phyloP scores from a whole-genome alignment of 1,140 invertebrate genomes.

The Cepaea nemoralis region DNA sequence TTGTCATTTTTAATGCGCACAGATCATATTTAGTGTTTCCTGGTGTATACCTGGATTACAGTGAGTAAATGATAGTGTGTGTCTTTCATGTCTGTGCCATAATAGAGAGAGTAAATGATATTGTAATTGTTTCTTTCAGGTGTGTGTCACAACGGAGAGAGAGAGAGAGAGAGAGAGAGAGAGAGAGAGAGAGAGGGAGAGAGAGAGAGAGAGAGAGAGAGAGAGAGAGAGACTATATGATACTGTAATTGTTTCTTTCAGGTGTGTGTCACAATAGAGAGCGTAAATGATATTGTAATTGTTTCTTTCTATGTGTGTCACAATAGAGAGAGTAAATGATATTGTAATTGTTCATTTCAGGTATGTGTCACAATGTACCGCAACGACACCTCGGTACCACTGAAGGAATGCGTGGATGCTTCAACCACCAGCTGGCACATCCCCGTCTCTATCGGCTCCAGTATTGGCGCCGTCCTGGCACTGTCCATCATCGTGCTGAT shows the following conservation, averaged over 20 bases:
- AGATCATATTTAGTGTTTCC: too few species aligned
- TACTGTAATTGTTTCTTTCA: slow-evolving; percentile 19
- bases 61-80: too few species aligned
- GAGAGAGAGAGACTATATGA: too few species aligned
- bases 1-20: too few species aligned
- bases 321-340: too few species aligned
- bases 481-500: slow-evolving; percentile 66
- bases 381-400: slow-evolving; percentile 51
- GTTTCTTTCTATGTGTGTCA: too few species aligned
- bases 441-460: slow-evolving; percentile 69
- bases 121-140: slow-evolving; percentile 28
- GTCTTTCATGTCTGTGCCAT: too few species aligned
- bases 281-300: too few species aligned
- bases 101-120: too few species aligned
- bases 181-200: not conserved
- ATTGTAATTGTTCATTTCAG: slow-evolving; percentile 20
- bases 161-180: not conserved
- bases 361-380: slow-evolving; percentile 64
- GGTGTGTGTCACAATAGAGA: slow-evolving; percentile 66
- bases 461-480: slow-evolving; percentile 65
- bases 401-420: slow-evolving; percentile 63
- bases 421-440: slow-evolving; percentile 66
- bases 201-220: not conserved
- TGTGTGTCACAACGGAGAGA: slow-evolving; percentile 59
- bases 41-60: too few species aligned